Base-by-base conservation (phyloP, 2,113 vertebrate species). In the Leucopsar rothschildi region DNA sequence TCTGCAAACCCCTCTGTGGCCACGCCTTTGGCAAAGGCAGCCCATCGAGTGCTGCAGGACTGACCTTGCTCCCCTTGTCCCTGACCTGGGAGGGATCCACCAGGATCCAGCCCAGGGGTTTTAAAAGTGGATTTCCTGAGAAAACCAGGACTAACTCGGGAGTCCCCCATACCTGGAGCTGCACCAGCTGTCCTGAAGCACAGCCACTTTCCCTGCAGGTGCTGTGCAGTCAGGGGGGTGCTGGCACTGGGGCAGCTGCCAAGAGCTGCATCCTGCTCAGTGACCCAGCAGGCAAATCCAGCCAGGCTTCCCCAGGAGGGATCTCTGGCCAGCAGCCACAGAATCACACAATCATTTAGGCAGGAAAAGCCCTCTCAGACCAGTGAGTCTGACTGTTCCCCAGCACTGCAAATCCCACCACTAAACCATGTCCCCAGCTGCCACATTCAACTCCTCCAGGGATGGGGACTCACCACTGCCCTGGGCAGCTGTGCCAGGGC, bases 261-360 rank as follows among this genome's bases (percentile, higher is more conserved):
- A 4, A 8, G 70, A 85, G 56, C 81, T 39, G 42, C 7, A 1
- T 35, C 61, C 82, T 9, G 19, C 82, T 40, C 78, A 39, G n/a
- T 1, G 5, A 76, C 8, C 47, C 66, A 3, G 15, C 0, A 2
- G 47, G 27, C 13, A 70, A 59, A 94, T 5, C 57, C 20, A 0
- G 5, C 28, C 2, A 0, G 50, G 66, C 61, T 35, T 52, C 66
- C 40, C 76, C 45, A n/a, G 1, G 10, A 59, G 72, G 24, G 3
- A 10, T 17, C 16, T 31, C 50, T 50, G 73, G 55, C 81, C 69
- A 12, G 27, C 8, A 82, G 81, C 81, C 86, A 60, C 29, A 53
- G 28, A 29, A 10, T 17, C 69, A 68, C 78, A 53, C 61, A 24
- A 18, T 22, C 69, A 23, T 10, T 29, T 0, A 12, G 69, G 39